A percentile compares a stretch with the other conserved stretches of the same genome.
These are phyloP conservation scores for Pristionchus arcanus DNA, from an alignment of 2,888 invertebrate genomes.

Conservation along the genomic window DNA sequence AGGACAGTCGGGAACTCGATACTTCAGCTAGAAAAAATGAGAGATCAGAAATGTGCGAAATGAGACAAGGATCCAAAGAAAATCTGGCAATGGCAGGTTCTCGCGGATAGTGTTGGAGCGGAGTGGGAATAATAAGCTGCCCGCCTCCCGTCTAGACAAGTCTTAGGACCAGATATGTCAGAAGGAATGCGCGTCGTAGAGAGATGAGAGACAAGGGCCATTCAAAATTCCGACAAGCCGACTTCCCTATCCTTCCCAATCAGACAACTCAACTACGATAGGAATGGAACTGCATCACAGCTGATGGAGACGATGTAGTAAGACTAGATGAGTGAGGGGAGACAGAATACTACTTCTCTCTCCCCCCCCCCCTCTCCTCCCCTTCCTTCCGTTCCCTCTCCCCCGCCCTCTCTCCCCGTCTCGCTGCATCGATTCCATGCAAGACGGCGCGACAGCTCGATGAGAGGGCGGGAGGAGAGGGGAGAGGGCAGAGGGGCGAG, in stretches of 20 bases:
- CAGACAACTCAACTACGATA: not conserved
- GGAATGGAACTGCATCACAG: not conserved
- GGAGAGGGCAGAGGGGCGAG: not conserved
- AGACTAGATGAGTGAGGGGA: not conserved
- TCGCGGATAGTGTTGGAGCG: too few relatives aligned
- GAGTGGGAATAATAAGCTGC: too few relatives aligned
- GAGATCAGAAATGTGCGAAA: not conserved
- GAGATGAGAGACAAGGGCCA: too few relatives aligned
- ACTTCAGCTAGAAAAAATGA: not conserved
- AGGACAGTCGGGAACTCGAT: not conserved
- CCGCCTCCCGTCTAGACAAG: too few relatives aligned
- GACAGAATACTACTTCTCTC: not conserved
- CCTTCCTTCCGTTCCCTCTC: not conserved
- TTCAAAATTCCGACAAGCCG: too few relatives aligned
- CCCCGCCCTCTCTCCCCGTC: slow-evolving; percentile 3
- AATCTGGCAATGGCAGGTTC: too few relatives aligned
- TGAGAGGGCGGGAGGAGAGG: not conserved
- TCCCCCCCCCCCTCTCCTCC: slow-evolving; percentile 2
- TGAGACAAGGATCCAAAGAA: too few relatives aligned
- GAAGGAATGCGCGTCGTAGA: too few relatives aligned
- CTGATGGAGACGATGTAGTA: not conserved
- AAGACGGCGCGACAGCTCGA: not conserved
- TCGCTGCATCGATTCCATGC: slow-evolving; percentile 49
- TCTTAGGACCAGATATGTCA: too few relatives aligned
- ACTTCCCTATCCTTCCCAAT: too few relatives aligned